Base-by-base conservation (phyloP, 2,888 invertebrate genomes). In the Sinodicranocentrus sp. region DNA sequence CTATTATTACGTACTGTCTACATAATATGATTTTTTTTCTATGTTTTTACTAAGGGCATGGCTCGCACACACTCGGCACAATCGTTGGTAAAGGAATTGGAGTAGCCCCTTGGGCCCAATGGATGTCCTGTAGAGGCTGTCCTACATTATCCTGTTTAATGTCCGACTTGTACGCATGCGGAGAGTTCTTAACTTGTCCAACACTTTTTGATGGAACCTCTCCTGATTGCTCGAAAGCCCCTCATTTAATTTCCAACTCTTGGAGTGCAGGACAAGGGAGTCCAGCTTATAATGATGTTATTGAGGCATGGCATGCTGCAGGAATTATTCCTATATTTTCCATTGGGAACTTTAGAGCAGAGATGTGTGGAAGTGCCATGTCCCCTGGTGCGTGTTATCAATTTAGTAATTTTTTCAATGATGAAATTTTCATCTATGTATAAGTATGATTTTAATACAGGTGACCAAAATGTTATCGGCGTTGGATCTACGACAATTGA, bases 81-180 rank as follows among this genome's bases (percentile, higher is more conserved):
- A 82, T 82, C 5, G 76, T 67, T 15, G 84, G 82, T 17, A 0
- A n/a, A 2, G 82, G 82, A 1, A 59, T 68, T 21, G 83, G 83
- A 8, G 71, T 77, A 0, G 83, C 85, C 13, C 85, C 83, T 8
- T 26, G 26, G 1, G 75, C 70, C 2, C 73, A 43, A 13, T 80
- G 79, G 79, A 48, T 33, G 33, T 73, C 86, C 6, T 87, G 87
- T 52, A 67, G 71, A n/a, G 88, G 85, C 1, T 87, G 88, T 71
- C 73, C 70, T 10, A 28, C 71, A 3, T 6, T 23, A 1, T 23
- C 43, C 0, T 87, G 86, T 28, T 57, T 70, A 3, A 52, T 65
- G 21, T 63, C 10, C 2, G 77, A 72, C 23, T 52, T 85, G 6
- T 3, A 59, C 1, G 44, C 33, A 17, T 86, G 88, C 39, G 86